Base-by-base conservation (phyloP, 1,140 invertebrate genomes). In the Drosophila pseudoananassae region DNA sequence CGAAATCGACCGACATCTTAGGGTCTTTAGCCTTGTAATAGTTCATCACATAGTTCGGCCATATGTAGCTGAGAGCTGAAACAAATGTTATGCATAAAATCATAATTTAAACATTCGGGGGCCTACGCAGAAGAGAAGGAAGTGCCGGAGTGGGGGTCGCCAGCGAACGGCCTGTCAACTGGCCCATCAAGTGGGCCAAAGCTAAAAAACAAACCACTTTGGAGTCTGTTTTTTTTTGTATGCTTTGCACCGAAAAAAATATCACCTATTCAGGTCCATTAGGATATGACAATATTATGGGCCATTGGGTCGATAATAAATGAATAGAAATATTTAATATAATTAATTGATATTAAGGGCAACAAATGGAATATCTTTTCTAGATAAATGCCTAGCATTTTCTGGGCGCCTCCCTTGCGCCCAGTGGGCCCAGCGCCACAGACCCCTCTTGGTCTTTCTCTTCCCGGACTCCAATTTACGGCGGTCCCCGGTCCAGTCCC, bases 51-150 rank as follows among this genome's bases (percentile, higher is more conserved):
- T 20, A 38, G 23, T 27, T 4, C 36, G 12, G 47, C 55, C 49
- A 70, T 66, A 65, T 78, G 20, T 65, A 61, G 59, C 52, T 25
- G 43, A 55, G 53, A 17, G 12, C 60, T 78, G 77, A 53, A 52
- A 59, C 68, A 61, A 65, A 71, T 52, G 73, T 64, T 47, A 68
- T 78, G 82, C 82, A 87, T 87, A 78, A 87, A 59, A 66, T 69
- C 63, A 77, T 74, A 74, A 49, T 59, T 64, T 50, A 73, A 61
- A 74, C 38, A 68, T 66, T 51, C 56, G 14, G 31, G 59, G 51
- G 64, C 76, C 79, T 76, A 83, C 69, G 65, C 79, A 68, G 23
- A 53, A 53, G 47, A 52, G 66, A 5, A 27, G 38, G 15, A 14
- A 27, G 43, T 40, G 40, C n/a, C n/a, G 23, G 17, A 29, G 17